Percentiles rank a stretch among this genome's conserved stretches.
Evolutionary conservation across 2,888 invertebrate genomes (phyloP).

Genomic region (Hololepta plana): DNA sequence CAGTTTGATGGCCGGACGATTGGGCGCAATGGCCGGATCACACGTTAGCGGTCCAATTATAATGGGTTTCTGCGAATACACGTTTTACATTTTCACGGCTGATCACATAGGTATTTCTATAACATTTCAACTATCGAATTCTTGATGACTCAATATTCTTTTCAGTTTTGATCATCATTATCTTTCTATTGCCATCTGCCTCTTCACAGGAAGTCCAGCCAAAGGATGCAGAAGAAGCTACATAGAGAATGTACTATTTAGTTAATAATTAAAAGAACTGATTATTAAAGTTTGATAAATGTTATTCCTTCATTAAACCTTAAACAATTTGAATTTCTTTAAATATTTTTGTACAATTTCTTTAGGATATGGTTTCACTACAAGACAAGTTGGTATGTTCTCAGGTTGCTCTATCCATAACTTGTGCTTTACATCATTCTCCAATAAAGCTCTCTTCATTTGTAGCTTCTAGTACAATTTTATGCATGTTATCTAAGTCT

Average conservation of each 20-base stretch:
- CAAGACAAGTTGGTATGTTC: slow-evolving; percentile 87
- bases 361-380: slow-evolving; percentile 81
- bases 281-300: background rate
- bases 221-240: slow-evolving; percentile 9
- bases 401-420: slow-evolving; percentile 97
- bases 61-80: slow-evolving; percentile 26
- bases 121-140: slow-evolving; percentile 1
- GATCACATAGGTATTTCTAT: slow-evolving; percentile 23
- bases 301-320: slow-evolving; percentile 14
- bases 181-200: slow-evolving; percentile 13
- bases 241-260: no score
- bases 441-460: slow-evolving; percentile 54
- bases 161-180: slow-evolving; percentile 15
- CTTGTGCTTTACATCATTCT: slow-evolving; percentile 65
- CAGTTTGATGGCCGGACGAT: slow-evolving; percentile 31
- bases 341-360: slow-evolving; percentile 67
- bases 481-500: slow-evolving; percentile 91
- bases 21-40: slow-evolving; percentile 30
- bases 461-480: slow-evolving; percentile 75
- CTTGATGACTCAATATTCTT: slow-evolving; percentile 6
- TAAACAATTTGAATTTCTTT: slow-evolving; percentile 69
- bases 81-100: slow-evolving; percentile 23
- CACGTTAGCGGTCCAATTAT: slow-evolving; percentile 28
- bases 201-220: no score
- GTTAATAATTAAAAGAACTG: background rate